These are phyloP conservation scores for Parotia lawesii DNA, from an alignment of 2,113 vertebrate genomes.

Conservation along the genomic window DNA sequence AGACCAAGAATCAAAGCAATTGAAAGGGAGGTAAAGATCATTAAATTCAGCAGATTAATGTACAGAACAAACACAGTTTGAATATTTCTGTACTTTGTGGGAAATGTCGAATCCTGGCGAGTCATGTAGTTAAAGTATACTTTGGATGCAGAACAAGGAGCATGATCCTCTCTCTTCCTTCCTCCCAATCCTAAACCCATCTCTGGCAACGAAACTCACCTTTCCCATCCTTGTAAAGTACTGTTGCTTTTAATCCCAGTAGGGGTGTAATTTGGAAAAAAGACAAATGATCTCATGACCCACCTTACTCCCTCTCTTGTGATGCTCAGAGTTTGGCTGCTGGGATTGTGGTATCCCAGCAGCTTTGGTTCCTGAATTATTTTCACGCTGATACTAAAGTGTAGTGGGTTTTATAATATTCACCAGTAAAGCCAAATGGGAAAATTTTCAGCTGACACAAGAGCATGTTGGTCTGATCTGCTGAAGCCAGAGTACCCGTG, in stretches of 20 bases:
- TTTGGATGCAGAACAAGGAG: not conserved
- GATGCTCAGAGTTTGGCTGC: not conserved
- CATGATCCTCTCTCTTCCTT: not conserved
- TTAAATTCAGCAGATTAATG: not conserved
- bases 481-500: not conserved
- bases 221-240: not conserved
- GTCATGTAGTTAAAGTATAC: not conserved
- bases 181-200: not conserved
- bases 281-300: not conserved
- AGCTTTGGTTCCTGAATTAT: not conserved
- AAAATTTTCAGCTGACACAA: not conserved
- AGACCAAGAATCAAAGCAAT: not conserved
- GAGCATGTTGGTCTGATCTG: not conserved
- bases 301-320: not conserved
- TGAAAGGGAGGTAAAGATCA: not conserved
- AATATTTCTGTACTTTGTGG: not conserved
- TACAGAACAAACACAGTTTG: not conserved
- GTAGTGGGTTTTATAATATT: not conserved
- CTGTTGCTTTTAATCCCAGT: not conserved
- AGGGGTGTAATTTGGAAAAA: not conserved
- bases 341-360: not conserved
- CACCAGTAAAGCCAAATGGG: not conserved
- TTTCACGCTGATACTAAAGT: rapidly evolving
- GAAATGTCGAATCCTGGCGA: rapidly evolving
- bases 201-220: not conserved